Percentiles rank a stretch among this genome's conserved stretches.
These are phyloP conservation scores for Melanerpes aurifrons DNA, from an alignment of 2,113 vertebrate genomes.

Conservation along the genomic window DNA sequence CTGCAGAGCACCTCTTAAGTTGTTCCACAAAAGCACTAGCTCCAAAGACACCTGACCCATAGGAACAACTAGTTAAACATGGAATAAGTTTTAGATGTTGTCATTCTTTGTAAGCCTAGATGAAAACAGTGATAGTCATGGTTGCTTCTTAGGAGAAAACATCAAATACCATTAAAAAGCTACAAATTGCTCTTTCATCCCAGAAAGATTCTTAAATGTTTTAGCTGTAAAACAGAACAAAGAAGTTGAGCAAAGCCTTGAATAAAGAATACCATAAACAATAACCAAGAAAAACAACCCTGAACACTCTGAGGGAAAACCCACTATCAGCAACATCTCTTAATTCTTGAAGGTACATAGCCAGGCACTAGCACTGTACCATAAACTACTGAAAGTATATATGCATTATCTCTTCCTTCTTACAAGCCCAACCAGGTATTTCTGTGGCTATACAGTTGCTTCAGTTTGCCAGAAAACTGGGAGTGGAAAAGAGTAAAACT, in stretches of 20 bases:
- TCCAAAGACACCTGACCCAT: not conserved
- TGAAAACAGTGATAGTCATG: not conserved
- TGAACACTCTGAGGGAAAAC: not conserved
- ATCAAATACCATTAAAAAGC: not conserved
- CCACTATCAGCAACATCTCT: not conserved
- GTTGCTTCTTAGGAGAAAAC: not conserved
- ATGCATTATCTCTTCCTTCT: not conserved
- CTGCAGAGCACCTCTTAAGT: not conserved
- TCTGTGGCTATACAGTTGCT: not conserved
- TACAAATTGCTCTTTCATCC: not conserved
- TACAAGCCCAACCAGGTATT: not conserved
- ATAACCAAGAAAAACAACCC: not conserved
- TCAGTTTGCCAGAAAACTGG: not conserved
- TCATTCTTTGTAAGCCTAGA: not conserved
- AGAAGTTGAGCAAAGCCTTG: not conserved
- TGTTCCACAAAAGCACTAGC: not conserved
- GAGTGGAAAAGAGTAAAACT: not conserved
- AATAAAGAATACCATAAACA: not conserved
- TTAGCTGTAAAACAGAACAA: not conserved
- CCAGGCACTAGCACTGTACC: not conserved
- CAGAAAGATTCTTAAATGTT: not conserved
- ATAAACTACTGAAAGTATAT: not conserved
- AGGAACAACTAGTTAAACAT: not conserved
- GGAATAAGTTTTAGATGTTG: not conserved
- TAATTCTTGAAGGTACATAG: not conserved